Conservation (phyloP, 2,113 vertebrate genomes). For the Acrocephalus kingi region DNA sequence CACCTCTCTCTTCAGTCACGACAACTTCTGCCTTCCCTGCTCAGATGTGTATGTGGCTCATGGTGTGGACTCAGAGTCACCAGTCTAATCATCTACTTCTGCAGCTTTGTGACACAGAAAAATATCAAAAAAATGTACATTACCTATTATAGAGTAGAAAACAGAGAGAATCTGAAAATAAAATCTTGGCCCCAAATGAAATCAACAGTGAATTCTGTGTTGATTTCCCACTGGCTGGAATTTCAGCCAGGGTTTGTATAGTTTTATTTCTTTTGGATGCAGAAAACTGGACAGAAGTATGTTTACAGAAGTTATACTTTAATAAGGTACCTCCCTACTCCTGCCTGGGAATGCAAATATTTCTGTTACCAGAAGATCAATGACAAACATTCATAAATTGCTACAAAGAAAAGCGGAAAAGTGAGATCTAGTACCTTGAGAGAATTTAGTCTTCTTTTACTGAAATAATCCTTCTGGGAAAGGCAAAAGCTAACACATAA, state of each 20-base stretch:
- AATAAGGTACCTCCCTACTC: neutral
- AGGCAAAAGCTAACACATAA: neutral
- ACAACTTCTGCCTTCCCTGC: neutral
- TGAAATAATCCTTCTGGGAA: neutral
- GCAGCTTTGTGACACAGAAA: neutral
- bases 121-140: neutral
- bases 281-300: neutral
- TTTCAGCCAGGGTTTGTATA: neutral
- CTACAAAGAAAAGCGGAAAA: neutral
- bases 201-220: neutral
- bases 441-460: neutral
- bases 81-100: neutral
- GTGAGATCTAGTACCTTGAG: neutral
- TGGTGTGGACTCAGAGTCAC: neutral
- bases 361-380: neutral
- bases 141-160: neutral
- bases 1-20: neutral
- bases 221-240: neutral
- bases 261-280: neutral
- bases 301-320: neutral
- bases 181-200: neutral
- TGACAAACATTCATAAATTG: neutral
- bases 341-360: neutral
- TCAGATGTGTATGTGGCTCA: fast-evolving
- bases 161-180: neutral